These are phyloP conservation scores for Lasioglossum morio DNA, from an alignment of 2,888 invertebrate species.

Conservation along the genomic window DNA sequence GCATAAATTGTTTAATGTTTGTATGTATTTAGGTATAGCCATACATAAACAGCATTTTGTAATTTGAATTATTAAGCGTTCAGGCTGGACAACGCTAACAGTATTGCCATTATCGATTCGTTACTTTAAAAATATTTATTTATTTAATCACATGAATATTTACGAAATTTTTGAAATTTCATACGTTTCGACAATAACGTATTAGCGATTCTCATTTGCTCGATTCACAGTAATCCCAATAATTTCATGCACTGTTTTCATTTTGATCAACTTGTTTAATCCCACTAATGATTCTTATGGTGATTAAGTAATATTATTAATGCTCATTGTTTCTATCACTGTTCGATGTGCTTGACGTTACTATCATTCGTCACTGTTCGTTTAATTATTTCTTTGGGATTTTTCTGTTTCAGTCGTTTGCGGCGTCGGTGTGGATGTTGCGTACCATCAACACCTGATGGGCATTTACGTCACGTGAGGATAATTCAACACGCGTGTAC, in stretches of 20 bases:
- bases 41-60: background rate
- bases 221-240: background rate
- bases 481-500: slow-evolving; percentile 78
- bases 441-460: slow-evolving; percentile 87
- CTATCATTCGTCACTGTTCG: background rate
- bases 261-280: background rate
- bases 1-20: background rate
- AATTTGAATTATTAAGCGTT: background rate
- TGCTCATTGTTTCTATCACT: too few species aligned
- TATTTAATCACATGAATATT: background rate
- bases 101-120: background rate
- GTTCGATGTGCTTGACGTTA: too few species aligned
- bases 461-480: slow-evolving; percentile 89
- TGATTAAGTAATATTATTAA: background rate
- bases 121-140: background rate
- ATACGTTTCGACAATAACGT: background rate
- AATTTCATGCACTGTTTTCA: background rate
- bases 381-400: slow-evolving; percentile 31
- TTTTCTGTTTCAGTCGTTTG: slow-evolving; percentile 86
- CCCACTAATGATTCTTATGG: background rate
- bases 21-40: background rate
- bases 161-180: background rate
- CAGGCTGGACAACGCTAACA: background rate
- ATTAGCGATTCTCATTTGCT: background rate
- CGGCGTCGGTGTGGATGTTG: slow-evolving; percentile 88